Evolutionary conservation across 1,140 invertebrate genomes (phyloP).

Genomic region (Pseudoatta argentina): DNA sequence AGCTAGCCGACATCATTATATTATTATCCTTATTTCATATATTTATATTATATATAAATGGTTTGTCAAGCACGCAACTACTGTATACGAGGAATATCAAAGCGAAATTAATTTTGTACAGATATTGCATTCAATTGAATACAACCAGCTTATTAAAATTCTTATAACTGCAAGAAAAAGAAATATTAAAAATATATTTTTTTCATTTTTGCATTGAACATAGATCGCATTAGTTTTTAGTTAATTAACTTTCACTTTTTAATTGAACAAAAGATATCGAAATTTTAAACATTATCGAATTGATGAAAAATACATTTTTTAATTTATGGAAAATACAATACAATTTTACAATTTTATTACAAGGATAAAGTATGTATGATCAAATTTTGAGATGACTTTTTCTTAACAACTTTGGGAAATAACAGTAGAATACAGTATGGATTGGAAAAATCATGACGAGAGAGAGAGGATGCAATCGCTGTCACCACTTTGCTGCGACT

Average conservation of each 20-base stretch:
- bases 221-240: neutral
- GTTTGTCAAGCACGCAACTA: neutral
- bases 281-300: neutral
- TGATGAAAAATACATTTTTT: neutral
- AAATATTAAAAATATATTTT: neutral
- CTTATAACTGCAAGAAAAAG: neutral
- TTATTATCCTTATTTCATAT: conserved; percentile 47
- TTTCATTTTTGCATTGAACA: neutral
- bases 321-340: neutral
- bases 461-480: conserved; percentile 35
- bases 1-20: conserved; percentile 39
- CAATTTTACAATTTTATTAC: neutral
- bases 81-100: neutral
- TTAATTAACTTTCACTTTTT: neutral
- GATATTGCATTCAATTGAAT: neutral
- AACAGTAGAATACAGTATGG: neutral
- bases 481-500: conserved; percentile 22
- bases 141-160: conserved; percentile 7
- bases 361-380: neutral
- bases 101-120: conserved; percentile 16
- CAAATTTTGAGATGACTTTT: neutral
- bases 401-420: neutral
- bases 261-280: neutral
- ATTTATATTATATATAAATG: conserved; percentile 31
- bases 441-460: neutral